Evolutionary conservation across 2,113 vertebrate genomes (phyloP), one percentile per base, ranked within the genome.

Genomic region (Otocyon megalotis): DNA sequence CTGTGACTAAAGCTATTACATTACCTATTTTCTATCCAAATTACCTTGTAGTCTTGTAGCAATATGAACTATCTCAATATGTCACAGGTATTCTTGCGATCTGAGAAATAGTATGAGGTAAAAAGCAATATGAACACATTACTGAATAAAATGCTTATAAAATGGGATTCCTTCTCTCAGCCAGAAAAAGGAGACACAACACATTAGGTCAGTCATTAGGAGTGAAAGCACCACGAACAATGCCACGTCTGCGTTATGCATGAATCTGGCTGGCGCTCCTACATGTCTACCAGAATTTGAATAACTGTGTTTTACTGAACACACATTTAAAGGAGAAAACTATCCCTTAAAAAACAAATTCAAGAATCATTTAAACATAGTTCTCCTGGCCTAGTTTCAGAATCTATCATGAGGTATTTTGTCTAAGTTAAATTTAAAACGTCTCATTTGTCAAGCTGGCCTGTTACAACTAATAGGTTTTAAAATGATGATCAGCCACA

Each of bases 401-500:
- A 95, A 82, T 88, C 81, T 92, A 71, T n/a, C 10, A 3, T 35
- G 35, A 85, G 93, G 37, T 89, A 90, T 94, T 97, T 69, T 96
- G 71, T 93, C 92, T 72, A 63, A 79, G 89, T 89, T 97, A 95
- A 90, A 97, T 96, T 88, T 91, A 97, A 96, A 96, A 90, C 56
- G 82, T 83, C 82, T 94, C 82, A 85, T 92, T 93, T 95, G 88
- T 96, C 74, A 97, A 76, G 89, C 97, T 95, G 94, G 97, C 2
- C 0, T 81, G 89, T 93, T 96, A 90, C 71, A 97, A 97, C 85
- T 58, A 97, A 96, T 32, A 71, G 84, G 43, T 74, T 98, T 97
- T 97, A 95, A 98, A 96, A 96, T 76, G 88, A 97, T 94, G 98
- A 93, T 96, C 54, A 71, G 58, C 13, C 65, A 92, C 26, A 95